Percentiles rank a stretch among this genome's conserved stretches.
These are phyloP conservation scores for Brachyptera risi DNA, from an alignment of 2,888 invertebrate species.

Conservation along the genomic window DNA sequence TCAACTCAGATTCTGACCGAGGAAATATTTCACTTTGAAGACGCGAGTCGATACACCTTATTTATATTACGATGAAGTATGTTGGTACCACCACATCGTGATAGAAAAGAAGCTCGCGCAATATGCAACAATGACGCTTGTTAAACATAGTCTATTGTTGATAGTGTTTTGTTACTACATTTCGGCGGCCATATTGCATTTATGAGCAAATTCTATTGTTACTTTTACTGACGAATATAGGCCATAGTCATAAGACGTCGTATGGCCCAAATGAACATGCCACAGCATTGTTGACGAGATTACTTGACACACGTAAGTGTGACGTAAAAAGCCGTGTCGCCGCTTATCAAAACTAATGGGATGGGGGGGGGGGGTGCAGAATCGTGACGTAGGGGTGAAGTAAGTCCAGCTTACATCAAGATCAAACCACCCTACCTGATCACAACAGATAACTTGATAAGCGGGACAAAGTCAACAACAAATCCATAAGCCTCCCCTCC, in stretches of 20 bases:
- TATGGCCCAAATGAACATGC: background rate
- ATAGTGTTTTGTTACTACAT: no score
- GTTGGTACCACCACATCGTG: no score
- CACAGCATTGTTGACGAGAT: background rate
- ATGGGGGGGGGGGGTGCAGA: background rate
- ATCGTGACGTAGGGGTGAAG: background rate
- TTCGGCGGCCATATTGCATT: no score
- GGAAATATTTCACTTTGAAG: no score
- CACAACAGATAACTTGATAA: slow-evolving; percentile 1
- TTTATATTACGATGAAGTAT: no score
- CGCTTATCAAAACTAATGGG: background rate
- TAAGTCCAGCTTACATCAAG: background rate
- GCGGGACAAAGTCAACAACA: background rate
- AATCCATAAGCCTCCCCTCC: no score
- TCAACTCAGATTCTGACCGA: no score
- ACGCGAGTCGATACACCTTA: no score
- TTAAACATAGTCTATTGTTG: no score
- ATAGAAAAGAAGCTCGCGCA: no score
- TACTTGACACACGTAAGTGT: background rate
- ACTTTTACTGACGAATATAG: background rate
- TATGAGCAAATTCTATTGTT: no score
- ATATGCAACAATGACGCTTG: no score
- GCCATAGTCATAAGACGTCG: background rate
- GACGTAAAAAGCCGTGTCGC: background rate
- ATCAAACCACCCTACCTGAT: background rate